Evolutionary conservation across 2,113 vertebrate genomes (phyloP), one percentile per base, ranked within the genome.

Genomic region (Suncus etruscus): DNA sequence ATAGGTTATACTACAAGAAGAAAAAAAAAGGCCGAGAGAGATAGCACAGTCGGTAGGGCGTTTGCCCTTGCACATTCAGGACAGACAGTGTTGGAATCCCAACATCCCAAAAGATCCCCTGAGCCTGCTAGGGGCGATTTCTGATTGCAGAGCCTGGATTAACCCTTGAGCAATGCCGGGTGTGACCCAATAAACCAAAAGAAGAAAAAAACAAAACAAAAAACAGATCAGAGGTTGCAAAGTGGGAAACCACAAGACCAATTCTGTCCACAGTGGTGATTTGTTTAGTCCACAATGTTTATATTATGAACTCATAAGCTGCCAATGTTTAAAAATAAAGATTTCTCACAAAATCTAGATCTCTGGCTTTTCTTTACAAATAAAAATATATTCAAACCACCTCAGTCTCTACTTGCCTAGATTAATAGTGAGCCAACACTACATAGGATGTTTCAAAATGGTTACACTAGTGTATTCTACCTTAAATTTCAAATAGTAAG

Each of bases 281-380:
- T 1, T 91, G 72, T 86, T 88, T 86, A 39, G 47, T 45, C 92
- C 80, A 74, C n/a, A 79, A 50, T 50, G 6, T 76, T 90, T 88
- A 76, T 61, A 93, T 79, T 73, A 90, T 66, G 27, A 96, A 92
- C 80, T 94, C 51, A 18, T 73, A 92, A 73, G 14, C 16, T 89
- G 54, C n/a, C 51, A 95, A 92, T 63, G 83, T 73, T 92, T 91
- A 75, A 95, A 94, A 91, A 86, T 58, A 79, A 95, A 80, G 47
- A 87, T 68, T 81, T 91, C 68, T 92, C 58, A 89, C n/a, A 84
- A 93, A 90, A 81, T 74, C n/a, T 87, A 15, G 31, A 94, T 74
- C 76, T 81, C 39, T 7, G 87, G 27, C 11, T 94, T 85, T 27
- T 82, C 54, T 77, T 89, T 78, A 86, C 48, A 85, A 94, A 84